Percentiles rank a stretch among this genome's conserved stretches.
phyloP scores from a whole-genome alignment of 2,888 invertebrate species.

The Neocrepidodera transversa region DNA sequence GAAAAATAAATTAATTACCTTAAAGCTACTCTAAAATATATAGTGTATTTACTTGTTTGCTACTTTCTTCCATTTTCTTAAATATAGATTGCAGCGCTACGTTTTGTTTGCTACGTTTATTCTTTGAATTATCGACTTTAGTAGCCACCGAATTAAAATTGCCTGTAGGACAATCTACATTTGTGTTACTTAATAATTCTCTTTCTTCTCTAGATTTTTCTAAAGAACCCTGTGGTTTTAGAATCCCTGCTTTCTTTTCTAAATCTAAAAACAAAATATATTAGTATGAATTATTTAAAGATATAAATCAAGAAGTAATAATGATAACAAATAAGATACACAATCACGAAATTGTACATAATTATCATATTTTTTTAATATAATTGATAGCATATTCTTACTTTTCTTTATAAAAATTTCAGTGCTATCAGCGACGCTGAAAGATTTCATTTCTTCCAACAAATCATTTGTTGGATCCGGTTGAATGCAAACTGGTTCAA shows the following conservation, averaged over 20 bases:
- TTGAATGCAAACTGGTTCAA: slow-evolving; percentile 59
- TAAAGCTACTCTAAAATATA: slow-evolving; percentile 10
- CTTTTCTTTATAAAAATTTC: slow-evolving; percentile 44
- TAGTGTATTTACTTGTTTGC: slow-evolving; percentile 66
- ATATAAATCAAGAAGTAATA: not conserved
- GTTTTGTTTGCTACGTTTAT: slow-evolving; percentile 71
- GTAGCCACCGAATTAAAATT: slow-evolving; percentile 21
- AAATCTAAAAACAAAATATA: slow-evolving; percentile 32
- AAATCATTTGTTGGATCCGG: slow-evolving; percentile 63
- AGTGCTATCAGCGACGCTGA: slow-evolving; percentile 56
- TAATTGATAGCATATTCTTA: slow-evolving; percentile 27
- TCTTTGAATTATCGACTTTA: slow-evolving; percentile 46
- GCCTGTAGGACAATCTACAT: slow-evolving; percentile 1
- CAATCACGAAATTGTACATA: too few species aligned
- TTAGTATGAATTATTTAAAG: too few species aligned
- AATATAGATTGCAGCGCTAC: slow-evolving; percentile 81
- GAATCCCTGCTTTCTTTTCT: slow-evolving; percentile 64
- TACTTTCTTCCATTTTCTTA: slow-evolving; percentile 71
- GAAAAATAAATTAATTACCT: slow-evolving; percentile 23
- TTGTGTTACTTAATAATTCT: slow-evolving; percentile 56
- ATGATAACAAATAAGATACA: not conserved
- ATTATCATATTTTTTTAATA: not conserved
- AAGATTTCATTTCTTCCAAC: slow-evolving; percentile 65
- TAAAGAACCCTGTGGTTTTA: slow-evolving; percentile 75
- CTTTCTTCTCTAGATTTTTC: slow-evolving; percentile 72